These are phyloP conservation scores for Pampus argenteus DNA, from an alignment of 2,797 vertebrate genomes.

Conservation along the genomic window DNA sequence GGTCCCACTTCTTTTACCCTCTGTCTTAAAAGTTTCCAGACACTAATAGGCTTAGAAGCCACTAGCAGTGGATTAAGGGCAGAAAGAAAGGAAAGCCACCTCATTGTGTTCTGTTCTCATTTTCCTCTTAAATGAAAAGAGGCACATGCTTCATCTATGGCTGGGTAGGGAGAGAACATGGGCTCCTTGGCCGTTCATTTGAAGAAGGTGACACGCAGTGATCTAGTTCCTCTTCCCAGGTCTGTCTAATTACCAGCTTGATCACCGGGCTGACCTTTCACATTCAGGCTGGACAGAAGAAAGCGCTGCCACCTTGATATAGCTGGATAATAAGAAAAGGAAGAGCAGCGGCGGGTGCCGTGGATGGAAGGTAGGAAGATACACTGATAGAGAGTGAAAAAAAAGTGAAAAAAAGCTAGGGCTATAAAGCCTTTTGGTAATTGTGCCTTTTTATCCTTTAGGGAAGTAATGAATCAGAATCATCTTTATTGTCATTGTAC, in stretches of 20 bases:
- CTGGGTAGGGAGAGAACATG: slow-evolving; percentile 40
- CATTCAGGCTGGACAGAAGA: slow-evolving; percentile 78
- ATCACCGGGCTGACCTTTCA: slow-evolving; percentile 86
- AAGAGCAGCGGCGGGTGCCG: background rate
- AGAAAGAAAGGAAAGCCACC: slow-evolving; percentile 48
- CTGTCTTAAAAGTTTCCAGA: slow-evolving; percentile 64
- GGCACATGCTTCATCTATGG: slow-evolving; percentile 67
- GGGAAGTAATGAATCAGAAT: slow-evolving; percentile 69
- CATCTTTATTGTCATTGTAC: too few species aligned
- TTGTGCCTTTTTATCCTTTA: slow-evolving; percentile 76
- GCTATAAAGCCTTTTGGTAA: slow-evolving; percentile 66
- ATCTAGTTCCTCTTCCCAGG: slow-evolving; percentile 74
- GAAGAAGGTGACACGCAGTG: slow-evolving; percentile 73
- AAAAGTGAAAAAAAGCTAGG: slow-evolving; percentile 29
- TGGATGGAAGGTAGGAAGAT: slow-evolving; percentile 1
- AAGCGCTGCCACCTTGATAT: slow-evolving; percentile 77
- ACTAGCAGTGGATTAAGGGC: slow-evolving; percentile 68
- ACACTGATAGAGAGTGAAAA: slow-evolving; percentile 37
- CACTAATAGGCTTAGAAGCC: slow-evolving; percentile 72
- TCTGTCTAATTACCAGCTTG: slow-evolving; percentile 86
- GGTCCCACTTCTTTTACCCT: slow-evolving; percentile 63
- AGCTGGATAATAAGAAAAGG: slow-evolving; percentile 78
- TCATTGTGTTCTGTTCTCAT: slow-evolving; percentile 54
- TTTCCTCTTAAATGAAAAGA: slow-evolving; percentile 76
- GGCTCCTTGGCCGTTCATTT: slow-evolving; percentile 69